phyloP scores from a whole-genome alignment of 2,113 vertebrate genomes.

The Tichodroma muraria region DNA sequence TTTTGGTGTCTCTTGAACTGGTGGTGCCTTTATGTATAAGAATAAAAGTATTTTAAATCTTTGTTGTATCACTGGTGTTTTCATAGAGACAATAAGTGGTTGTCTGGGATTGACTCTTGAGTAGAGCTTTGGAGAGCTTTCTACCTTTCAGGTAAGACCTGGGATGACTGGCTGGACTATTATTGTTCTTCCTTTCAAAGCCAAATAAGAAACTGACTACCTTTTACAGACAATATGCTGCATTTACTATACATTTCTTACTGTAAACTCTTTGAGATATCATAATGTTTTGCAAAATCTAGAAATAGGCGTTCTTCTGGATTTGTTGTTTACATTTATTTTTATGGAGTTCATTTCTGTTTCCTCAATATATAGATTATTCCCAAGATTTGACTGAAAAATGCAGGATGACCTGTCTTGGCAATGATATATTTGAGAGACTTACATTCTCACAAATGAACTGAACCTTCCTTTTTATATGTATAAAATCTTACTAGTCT shows the following conservation, averaged over 20 bases:
- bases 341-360: background rate
- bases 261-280: background rate
- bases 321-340: background rate
- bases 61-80: background rate
- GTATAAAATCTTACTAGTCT: background rate
- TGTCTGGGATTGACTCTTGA: background rate
- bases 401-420: background rate
- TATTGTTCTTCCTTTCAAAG: background rate
- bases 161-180: background rate
- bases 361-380: background rate
- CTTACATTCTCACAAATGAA: background rate
- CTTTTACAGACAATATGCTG: background rate
- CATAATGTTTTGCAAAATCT: background rate
- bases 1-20: slow-evolving; percentile 2
- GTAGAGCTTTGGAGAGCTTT: slow-evolving; percentile 15
- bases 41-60: background rate
- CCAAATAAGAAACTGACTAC: background rate
- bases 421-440: background rate
- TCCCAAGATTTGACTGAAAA: background rate
- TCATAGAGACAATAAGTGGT: slow-evolving; percentile 4
- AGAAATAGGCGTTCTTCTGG: background rate
- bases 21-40: background rate
- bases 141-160: slow-evolving; percentile 20
- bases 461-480: background rate
- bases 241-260: background rate